These are phyloP conservation scores for Edolisoma coerulescens DNA, from an alignment of 2,113 vertebrate species.

Conservation along the genomic window DNA sequence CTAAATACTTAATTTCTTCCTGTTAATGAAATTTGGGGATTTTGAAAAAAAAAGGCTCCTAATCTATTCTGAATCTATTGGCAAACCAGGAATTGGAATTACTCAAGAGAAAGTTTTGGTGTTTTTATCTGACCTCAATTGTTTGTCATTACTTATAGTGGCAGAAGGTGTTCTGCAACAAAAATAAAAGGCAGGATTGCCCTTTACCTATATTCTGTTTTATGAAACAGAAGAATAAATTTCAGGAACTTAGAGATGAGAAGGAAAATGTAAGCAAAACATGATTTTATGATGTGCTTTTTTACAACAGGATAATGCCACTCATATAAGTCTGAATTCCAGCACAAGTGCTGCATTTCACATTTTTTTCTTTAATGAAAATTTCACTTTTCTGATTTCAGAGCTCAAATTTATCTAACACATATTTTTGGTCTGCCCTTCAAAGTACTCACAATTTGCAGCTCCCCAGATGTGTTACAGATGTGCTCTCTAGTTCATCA, in stretches of 20 bases:
- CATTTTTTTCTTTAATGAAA: background rate
- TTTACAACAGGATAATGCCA: background rate
- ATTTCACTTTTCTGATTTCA: background rate
- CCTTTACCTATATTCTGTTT: background rate
- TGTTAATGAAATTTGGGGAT: background rate
- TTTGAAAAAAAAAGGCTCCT: background rate
- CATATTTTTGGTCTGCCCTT: background rate
- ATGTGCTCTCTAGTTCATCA: background rate
- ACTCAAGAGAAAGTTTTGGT: background rate
- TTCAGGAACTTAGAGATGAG: background rate
- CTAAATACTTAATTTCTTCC: background rate
- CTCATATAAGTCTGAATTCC: background rate
- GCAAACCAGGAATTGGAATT: background rate
- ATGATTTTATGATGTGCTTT: background rate
- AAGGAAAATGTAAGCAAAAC: background rate
- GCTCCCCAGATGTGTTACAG: background rate
- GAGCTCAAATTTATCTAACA: background rate
- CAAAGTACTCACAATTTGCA: background rate
- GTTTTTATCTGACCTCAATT: background rate
- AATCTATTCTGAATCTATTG: background rate
- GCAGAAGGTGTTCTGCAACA: background rate
- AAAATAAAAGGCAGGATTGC: background rate
- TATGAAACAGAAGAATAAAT: background rate
- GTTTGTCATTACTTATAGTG: background rate
- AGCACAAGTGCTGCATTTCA: accelerated